Evolutionary conservation across 2,888 invertebrate species (phyloP).

Genomic region (Drosophila kambysellisi): DNA sequence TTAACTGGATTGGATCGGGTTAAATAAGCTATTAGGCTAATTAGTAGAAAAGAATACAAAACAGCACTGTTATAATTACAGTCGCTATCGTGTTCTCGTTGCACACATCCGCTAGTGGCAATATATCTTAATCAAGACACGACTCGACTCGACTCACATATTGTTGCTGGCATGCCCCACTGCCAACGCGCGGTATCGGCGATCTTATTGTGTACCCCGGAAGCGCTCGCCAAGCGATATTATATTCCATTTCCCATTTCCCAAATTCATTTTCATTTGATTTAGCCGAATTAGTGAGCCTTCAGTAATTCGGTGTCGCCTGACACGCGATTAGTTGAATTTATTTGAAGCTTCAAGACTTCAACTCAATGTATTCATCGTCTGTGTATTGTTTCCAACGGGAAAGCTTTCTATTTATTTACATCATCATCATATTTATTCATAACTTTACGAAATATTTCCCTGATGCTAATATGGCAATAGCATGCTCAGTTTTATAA

Average conservation of each 20-base stretch:
- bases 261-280: neutral
- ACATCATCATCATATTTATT: neutral
- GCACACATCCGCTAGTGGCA: conserved; percentile 41
- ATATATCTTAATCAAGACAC: conserved; percentile 31
- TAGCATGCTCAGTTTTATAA: neutral
- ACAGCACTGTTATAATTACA: conserved; percentile 16
- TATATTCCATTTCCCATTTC: too few species aligned
- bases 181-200: conserved; percentile 3
- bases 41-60: conserved; percentile 22
- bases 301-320: neutral
- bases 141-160: neutral
- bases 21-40: conserved; percentile 19
- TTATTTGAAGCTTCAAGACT: neutral
- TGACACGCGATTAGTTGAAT: neutral
- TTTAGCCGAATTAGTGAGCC: neutral
- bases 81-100: conserved; percentile 19
- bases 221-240: neutral
- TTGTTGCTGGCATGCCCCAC: neutral
- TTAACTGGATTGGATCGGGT: conserved; percentile 26
- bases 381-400: neutral
- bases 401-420: neutral
- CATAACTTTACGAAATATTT: neutral
- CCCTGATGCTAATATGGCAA: neutral
- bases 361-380: neutral
- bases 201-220: conserved; percentile 5